Base-by-base conservation (phyloP, 2,797 vertebrate species). In the Iguana delicatissima region DNA sequence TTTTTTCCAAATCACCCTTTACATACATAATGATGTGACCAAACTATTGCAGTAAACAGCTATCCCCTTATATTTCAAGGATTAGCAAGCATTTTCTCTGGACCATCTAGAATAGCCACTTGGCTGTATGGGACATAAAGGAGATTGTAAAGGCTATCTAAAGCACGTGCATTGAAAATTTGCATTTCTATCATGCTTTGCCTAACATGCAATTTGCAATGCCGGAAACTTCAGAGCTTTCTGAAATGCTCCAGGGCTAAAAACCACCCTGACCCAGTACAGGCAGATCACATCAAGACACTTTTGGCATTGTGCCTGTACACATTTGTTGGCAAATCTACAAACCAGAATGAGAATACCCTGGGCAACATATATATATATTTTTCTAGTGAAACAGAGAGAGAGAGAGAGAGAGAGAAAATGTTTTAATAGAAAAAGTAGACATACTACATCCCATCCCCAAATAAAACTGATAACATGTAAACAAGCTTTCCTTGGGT, bases 201-300 rank as follows among this genome's bases (percentile, higher is more conserved):
- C 90, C 86, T 22, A 89, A 81, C 29, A 69, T 72, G 76, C 29
- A 73, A 95, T 91, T 91, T 89, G 86, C 83, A 86, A 90, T 46
- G 80, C 62, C 79, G 92, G 88, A 87, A 89, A 86, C 89, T 92
- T 94, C 91, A 93, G 91, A 94, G 90, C n/a, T 91, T 87, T 92
- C 83, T 84, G 77, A 76, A 88, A 35, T n/a, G 64, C 87, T 77
- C 80, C 76, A 76, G 81, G 89, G 76, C 73, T 90, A 26, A 85
- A 79, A 84, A 64, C 87, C 90, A 52, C 92, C 69, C 69, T 80
- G 79, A 84, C 29, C 79, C 90, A 91, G 86, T 16, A 38, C 57
- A 83, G 52, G 86, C 91, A 89, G 91, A 85, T 83, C 92, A 82
- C 57, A 88, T 38, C 38, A 83, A 84, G 89, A 32, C 81, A 77